Evolutionary conservation across 30 jellyfish, hydroid and myxozoan genomes (phyloP), one percentile per base, ranked within the genome.

Genomic region (Hydra vulgaris): DNA sequence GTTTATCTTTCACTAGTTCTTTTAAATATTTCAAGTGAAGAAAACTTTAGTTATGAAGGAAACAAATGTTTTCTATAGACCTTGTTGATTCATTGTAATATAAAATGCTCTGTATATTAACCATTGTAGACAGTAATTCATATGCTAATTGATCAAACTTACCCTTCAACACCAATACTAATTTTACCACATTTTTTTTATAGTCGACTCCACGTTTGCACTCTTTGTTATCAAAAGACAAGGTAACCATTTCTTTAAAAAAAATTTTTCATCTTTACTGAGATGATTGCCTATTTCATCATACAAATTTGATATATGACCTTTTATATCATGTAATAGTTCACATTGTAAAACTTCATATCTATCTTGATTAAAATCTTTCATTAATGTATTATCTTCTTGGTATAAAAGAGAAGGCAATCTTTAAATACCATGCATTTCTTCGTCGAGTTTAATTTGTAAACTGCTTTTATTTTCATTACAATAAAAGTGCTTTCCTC

Each of bases 271-370:
- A 18, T 66, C 68, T 27, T 67, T 79, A 22, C 68, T 67, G 52
- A 79, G 84, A 79, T 79, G 86, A 25, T 27, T 56, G 61, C 67
- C 81, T n/a, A 79, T 54, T 67, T 79, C 84, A 0, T 79, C 86
- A 56, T 54, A 79, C 83, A 79, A 79, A 66, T 79, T 79, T 22
- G 26, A n/a, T n/a, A 66, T 79, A 73, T 79, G 54, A 17, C 84
- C 84, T 19, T 67, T 79, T 25, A 79, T 23, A 54, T 22, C 56
- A 79, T 79, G 83, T 23, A 79, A 22, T 25, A 81, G 84, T 25
- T 76, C 80, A 21, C 79, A 53, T 18, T 85, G 86, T 52, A 79
- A 66, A 54, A 79, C 86, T 67, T 79, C 84, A 67, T 54, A 79
- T n/a, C 67, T 18, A 66, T 24, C 61, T 19, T 15, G 79, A 25